Evolutionary conservation across 1,140 invertebrate species (phyloP).

Genomic region (Drosophila fuyamai): DNA sequence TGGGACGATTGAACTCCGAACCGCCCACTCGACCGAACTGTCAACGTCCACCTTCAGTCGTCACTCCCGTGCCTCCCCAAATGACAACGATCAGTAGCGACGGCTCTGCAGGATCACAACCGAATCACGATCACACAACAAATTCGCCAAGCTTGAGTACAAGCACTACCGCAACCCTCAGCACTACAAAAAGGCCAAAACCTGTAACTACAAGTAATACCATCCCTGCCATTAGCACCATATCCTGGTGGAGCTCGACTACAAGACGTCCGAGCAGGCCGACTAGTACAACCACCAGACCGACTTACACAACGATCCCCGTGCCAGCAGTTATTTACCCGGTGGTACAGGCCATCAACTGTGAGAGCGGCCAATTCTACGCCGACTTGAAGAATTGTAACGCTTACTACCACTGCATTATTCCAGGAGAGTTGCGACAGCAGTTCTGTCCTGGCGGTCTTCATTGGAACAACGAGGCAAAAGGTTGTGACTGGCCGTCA

Average conservation of each 20-base stretch:
- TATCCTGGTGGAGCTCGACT: constrained; percentile 78
- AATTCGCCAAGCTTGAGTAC: constrained; percentile 86
- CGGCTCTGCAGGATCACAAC: constrained; percentile 55
- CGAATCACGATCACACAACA: constrained; percentile 80
- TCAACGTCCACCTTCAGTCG: constrained; percentile 87
- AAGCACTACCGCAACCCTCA: constrained; percentile 63
- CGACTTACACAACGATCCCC: constrained; percentile 81
- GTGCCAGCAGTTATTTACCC: constrained; percentile 84
- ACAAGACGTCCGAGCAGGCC: constrained; percentile 71
- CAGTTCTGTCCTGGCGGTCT: constrained; percentile 90
- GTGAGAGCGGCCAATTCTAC: constrained; percentile 88
- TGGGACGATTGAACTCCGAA: constrained; percentile 88
- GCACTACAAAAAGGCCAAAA: constrained; percentile 31
- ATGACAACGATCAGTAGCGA: constrained; percentile 87
- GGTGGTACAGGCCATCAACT: constrained; percentile 85
- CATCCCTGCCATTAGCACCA: constrained; percentile 27
- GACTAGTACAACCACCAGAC: constrained; percentile 55
- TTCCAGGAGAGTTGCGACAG: constrained; percentile 88
- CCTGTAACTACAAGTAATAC: constrained; percentile 53
- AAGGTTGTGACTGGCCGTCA: constrained; percentile 91
- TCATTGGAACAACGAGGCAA: constrained; percentile 89
- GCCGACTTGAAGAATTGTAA: constrained; percentile 90
- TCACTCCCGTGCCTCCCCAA: constrained; percentile 90
- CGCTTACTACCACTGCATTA: constrained; percentile 90
- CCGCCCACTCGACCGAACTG: constrained; percentile 86